Evolutionary conservation across 1,140 invertebrate genomes (phyloP).

Genomic region (Drosophila pseudoobscura): DNA sequence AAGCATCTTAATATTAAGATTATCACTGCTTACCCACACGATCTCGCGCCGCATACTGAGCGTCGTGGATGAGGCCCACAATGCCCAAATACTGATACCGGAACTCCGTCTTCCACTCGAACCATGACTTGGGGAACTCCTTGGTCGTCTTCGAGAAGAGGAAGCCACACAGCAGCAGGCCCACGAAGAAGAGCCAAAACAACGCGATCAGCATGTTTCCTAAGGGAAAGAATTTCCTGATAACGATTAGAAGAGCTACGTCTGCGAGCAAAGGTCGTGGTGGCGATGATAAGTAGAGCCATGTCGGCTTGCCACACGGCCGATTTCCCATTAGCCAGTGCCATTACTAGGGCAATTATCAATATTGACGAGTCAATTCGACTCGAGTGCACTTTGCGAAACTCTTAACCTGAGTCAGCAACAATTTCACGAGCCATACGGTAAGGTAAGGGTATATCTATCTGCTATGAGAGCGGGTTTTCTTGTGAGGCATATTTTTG

Average conservation of each 20-base stretch:
- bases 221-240: constrained; percentile 11
- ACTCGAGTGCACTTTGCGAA: constrained; percentile 58
- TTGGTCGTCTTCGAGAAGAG: constrained; percentile 79
- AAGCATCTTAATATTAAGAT: background rate
- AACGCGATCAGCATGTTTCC: constrained; percentile 31
- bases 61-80: constrained; percentile 84
- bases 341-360: constrained; percentile 31
- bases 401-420: constrained; percentile 66
- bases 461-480: background rate
- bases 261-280: constrained; percentile 31
- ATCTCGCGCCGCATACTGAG: constrained; percentile 83
- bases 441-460: constrained; percentile 3
- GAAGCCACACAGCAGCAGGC: constrained; percentile 58
- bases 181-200: constrained; percentile 44
- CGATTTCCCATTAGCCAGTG: constrained; percentile 9
- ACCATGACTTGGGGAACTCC: constrained; percentile 77
- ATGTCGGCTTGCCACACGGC: constrained; percentile 3
- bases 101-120: constrained; percentile 84
- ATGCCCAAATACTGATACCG: constrained; percentile 85
- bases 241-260: constrained; percentile 11
- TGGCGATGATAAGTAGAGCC: constrained; percentile 24
- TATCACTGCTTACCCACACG: constrained; percentile 84
- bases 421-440: constrained; percentile 15
- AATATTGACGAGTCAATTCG: constrained; percentile 46
- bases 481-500: no score